Evolutionary conservation across 1,140 invertebrate species (phyloP).

Genomic region (Saccostrea echinata): DNA sequence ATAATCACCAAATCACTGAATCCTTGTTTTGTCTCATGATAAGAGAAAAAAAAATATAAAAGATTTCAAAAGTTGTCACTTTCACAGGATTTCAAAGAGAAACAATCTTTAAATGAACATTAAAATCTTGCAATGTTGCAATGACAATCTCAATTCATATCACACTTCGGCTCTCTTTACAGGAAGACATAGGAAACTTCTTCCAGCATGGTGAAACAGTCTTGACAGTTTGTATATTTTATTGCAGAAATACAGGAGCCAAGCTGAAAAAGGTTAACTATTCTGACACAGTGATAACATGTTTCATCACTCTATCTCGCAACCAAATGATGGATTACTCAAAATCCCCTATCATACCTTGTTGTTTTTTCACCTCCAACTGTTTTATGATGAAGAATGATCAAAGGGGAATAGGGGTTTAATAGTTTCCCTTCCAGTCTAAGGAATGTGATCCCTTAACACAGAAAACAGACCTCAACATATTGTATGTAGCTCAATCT

Average conservation of each 20-base stretch:
- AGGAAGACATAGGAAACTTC: neutral
- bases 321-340: slow-evolving; percentile 34
- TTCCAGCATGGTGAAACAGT: neutral
- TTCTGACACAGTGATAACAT: slow-evolving; percentile 34
- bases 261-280: neutral
- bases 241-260: slow-evolving; percentile 29
- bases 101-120: neutral
- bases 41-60: slow-evolving; percentile 14
- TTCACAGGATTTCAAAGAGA: slow-evolving; percentile 1
- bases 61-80: slow-evolving; percentile 1
- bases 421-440: slow-evolving; percentile 17
- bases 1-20: slow-evolving; percentile 15
- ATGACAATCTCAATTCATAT: neutral
- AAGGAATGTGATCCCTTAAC: slow-evolving; percentile 20
- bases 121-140: neutral
- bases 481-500: neutral
- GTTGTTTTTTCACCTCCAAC: slow-evolving; percentile 33
- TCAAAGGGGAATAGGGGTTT: slow-evolving; percentile 3
- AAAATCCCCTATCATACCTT: slow-evolving; percentile 16
- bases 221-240: slow-evolving; percentile 16
- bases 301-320: slow-evolving; percentile 30
- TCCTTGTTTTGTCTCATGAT: neutral
- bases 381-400: slow-evolving; percentile 37
- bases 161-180: neutral
- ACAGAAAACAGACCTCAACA: slow-evolving; percentile 12